phyloP scores from a whole-genome alignment of 2,797 vertebrate genomes.

The Tadarida brasiliensis region DNA sequence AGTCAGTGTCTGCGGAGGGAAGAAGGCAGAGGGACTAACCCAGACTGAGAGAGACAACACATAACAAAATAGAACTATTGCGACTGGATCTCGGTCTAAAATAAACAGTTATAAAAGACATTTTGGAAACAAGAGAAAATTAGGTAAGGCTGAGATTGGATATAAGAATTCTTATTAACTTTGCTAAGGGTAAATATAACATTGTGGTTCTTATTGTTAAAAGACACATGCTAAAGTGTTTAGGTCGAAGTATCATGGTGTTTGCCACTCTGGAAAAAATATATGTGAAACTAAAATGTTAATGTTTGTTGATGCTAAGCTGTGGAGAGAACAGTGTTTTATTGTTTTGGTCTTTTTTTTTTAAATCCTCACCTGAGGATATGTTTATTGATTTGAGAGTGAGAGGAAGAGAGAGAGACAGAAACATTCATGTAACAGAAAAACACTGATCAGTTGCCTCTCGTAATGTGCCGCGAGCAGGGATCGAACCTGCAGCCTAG shows the following conservation, averaged over 20 bases:
- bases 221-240: background rate
- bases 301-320: background rate
- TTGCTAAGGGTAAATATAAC: background rate
- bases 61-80: background rate
- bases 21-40: background rate
- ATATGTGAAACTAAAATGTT: background rate
- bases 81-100: background rate
- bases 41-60: background rate
- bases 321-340: background rate
- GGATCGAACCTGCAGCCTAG: too few species aligned
- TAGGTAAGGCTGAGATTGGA: background rate
- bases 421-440: too few species aligned
- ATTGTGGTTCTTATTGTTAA: background rate
- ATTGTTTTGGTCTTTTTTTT: background rate
- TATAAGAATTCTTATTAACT: background rate
- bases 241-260: background rate
- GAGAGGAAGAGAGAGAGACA: too few species aligned
- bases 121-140: background rate
- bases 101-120: background rate
- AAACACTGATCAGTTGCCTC: too few species aligned
- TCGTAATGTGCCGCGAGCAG: too few species aligned
- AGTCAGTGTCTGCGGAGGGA: background rate
- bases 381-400: too few species aligned
- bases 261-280: conserved; percentile 10
- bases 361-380: too few species aligned